Percentiles rank a stretch among this genome's conserved stretches.
Conservation (phyloP, 2,888 invertebrate genomes). For the Phengaris alcon region DNA sequence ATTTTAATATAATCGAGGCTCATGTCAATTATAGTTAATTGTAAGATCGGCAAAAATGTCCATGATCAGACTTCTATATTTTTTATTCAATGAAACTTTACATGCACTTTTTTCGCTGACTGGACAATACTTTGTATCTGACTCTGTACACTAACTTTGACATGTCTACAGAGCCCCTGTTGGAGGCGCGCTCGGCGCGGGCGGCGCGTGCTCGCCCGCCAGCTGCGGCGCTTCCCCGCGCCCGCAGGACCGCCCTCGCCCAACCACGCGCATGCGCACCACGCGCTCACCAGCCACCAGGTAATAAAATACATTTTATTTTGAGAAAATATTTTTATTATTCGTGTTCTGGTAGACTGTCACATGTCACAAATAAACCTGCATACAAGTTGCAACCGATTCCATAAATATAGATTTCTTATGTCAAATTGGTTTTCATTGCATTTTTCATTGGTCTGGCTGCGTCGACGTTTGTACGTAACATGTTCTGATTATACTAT, state of each 20-base stretch:
- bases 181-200: conserved; percentile 44
- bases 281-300: conserved; percentile 50
- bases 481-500: neutral
- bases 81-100: too few species aligned
- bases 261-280: conserved; percentile 46
- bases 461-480: neutral
- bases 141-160: neutral
- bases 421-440: neutral
- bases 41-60: neutral
- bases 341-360: too few species aligned
- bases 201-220: conserved; percentile 65
- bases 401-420: too few species aligned
- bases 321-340: neutral
- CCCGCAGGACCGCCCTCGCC: conserved; percentile 67
- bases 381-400: too few species aligned
- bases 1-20: neutral
- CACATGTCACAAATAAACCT: too few species aligned
- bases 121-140: too few species aligned
- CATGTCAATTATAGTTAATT: neutral
- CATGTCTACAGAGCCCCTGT: conserved; percentile 31
- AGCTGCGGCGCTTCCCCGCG: conserved; percentile 72
- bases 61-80: too few species aligned
- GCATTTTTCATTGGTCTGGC: too few species aligned
- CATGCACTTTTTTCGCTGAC: too few species aligned
- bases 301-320: conserved; percentile 40